Evolutionary conservation across 2,113 vertebrate genomes (phyloP).

Genomic region (Hemiprocne comata): DNA sequence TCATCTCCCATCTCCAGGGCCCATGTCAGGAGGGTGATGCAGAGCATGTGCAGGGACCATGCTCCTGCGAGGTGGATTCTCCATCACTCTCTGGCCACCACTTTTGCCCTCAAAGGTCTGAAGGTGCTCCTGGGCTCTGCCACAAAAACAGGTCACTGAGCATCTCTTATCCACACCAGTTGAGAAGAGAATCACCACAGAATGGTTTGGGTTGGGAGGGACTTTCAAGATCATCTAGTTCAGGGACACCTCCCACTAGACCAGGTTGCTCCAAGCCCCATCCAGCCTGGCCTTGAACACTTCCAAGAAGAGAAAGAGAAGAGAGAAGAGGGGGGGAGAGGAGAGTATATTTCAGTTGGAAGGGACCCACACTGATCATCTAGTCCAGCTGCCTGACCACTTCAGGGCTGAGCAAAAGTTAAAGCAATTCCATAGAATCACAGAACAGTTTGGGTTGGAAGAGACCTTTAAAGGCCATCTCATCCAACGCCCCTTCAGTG

Average conservation of each 20-base stretch:
- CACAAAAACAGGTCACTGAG: background rate
- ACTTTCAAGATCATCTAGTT: no score
- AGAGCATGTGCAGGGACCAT: background rate
- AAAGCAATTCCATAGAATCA: background rate
- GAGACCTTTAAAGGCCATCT: no score
- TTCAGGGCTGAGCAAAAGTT: background rate
- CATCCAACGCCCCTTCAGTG: no score
- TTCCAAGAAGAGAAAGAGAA: no score
- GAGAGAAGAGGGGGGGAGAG: no score
- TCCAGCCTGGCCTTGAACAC: no score
- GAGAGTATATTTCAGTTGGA: background rate
- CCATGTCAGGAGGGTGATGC: background rate
- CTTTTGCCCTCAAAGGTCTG: background rate
- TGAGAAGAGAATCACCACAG: background rate
- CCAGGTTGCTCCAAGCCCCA: no score
- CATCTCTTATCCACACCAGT: background rate
- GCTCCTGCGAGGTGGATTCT: fast-evolving
- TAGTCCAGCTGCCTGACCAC: background rate
- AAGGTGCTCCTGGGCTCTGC: background rate
- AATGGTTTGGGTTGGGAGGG: no score
- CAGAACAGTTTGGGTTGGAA: no score
- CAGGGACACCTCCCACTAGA: no score
- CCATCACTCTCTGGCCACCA: background rate
- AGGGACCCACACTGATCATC: background rate
- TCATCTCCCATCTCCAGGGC: background rate